A percentile compares a stretch with the other conserved stretches of the same genome.
Conservation (phyloP, 2,888 invertebrate species). For the Oscheius myriophilus region DNA sequence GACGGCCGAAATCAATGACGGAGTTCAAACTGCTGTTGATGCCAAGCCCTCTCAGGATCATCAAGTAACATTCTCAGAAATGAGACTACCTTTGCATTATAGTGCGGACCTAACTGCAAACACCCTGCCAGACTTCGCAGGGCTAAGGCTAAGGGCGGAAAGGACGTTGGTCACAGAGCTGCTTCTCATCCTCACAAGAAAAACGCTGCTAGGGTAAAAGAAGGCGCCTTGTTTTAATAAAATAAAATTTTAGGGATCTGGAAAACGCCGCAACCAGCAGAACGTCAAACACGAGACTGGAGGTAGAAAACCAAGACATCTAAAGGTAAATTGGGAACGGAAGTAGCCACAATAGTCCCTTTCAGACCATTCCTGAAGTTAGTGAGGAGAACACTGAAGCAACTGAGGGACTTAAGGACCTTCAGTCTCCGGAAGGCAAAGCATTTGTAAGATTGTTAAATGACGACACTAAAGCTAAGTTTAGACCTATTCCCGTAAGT, state of each 20-base stretch:
- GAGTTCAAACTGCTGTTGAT: slow-evolving; percentile 15
- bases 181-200: slow-evolving; percentile 18
- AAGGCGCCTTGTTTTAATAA: neutral
- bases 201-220: neutral
- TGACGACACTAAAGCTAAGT: no score
- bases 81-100: neutral
- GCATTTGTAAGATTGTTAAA: no score
- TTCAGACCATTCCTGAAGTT: no score
- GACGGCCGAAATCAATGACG: slow-evolving; percentile 25
- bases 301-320: neutral
- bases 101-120: slow-evolving; percentile 15
- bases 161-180: slow-evolving; percentile 20
- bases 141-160: slow-evolving; percentile 14
- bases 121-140: slow-evolving; percentile 1
- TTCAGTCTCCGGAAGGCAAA: no score
- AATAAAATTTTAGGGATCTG: slow-evolving; percentile 8
- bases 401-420: no score
- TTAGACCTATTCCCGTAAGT: no score
- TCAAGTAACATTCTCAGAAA: slow-evolving; percentile 9
- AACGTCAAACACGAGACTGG: neutral
- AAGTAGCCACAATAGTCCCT: no score
- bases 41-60: slow-evolving; percentile 23
- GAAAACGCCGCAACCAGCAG: slow-evolving; percentile 12
- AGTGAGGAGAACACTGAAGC: no score
- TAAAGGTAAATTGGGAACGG: no score